These are phyloP conservation scores for Steinernema carpocapsae DNA, from an alignment of 2,888 invertebrate species.

Conservation along the genomic window DNA sequence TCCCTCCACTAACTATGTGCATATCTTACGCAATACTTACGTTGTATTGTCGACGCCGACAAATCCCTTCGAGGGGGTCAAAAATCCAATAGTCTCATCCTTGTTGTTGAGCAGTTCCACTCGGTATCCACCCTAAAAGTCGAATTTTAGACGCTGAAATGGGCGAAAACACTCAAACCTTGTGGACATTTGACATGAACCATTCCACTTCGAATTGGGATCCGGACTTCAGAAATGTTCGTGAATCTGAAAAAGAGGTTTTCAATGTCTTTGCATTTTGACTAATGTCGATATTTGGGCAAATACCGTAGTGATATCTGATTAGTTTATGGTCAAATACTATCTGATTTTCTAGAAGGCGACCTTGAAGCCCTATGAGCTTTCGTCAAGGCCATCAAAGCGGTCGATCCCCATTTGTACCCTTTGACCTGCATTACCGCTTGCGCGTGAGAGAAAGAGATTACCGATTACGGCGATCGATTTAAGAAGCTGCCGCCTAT, in stretches of 20 bases:
- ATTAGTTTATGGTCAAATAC: constrained; percentile 28
- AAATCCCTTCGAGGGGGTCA: constrained; percentile 83
- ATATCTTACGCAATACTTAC: constrained; percentile 73
- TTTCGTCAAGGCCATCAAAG: constrained; percentile 22
- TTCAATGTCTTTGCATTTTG: neutral
- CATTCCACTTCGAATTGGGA: constrained; percentile 86
- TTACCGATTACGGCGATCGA: constrained; percentile 32
- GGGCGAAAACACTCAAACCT: constrained; percentile 74
- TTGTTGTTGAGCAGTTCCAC: constrained; percentile 84
- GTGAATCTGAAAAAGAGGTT: constrained; percentile 41
- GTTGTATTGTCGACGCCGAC: constrained; percentile 81
- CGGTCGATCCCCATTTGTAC: constrained; percentile 33
- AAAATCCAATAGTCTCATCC: constrained; percentile 82
- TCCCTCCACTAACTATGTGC: constrained; percentile 70
- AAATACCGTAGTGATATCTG: neutral
- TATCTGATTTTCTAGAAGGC: constrained; percentile 20
- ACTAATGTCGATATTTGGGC: neutral
- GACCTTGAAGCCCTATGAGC: constrained; percentile 25
- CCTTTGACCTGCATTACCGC: constrained; percentile 34
- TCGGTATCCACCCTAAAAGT: constrained; percentile 84
- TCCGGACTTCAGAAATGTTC: constrained; percentile 73
- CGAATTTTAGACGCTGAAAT: neutral
- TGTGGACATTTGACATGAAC: constrained; percentile 91
- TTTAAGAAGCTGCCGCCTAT: constrained; percentile 18
- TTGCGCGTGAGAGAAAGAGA: constrained; percentile 19